Conservation (phyloP, 2,113 vertebrate genomes). For the Ictalurus furcatus region DNA sequence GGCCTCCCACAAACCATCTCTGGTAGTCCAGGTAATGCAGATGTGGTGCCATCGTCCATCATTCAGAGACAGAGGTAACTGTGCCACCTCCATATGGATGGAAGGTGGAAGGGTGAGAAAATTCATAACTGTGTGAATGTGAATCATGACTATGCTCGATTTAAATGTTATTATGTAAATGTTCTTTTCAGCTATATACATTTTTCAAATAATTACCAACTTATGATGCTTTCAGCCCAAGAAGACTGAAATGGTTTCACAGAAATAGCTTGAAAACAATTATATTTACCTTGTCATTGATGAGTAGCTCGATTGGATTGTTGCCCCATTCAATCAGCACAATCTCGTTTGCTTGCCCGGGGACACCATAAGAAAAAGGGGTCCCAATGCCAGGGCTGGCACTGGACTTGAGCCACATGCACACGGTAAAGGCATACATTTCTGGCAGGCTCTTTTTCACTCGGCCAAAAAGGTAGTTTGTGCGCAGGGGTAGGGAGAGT, state of each 20-base stretch:
- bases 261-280: neutral
- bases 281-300: conserved; percentile 93
- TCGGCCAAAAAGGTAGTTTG: conserved; percentile 91
- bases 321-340: conserved; percentile 98
- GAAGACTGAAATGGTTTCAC: neutral
- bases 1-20: conserved; percentile 95
- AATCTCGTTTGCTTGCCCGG: conserved; percentile 95
- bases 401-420: conserved; percentile 94
- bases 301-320: conserved; percentile 93
- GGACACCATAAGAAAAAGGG: conserved; percentile 93
- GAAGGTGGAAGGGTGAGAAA: neutral
- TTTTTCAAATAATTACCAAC: neutral
- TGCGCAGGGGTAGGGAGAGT: conserved; percentile 82
- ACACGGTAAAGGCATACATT: conserved; percentile 94
- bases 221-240: neutral
- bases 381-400: conserved; percentile 92
- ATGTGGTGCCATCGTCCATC: conserved; percentile 96
- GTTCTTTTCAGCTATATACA: neutral
- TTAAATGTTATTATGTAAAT: conserved; percentile 1
- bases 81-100: conserved; percentile 78
- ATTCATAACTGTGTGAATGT: neutral
- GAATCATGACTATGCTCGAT: neutral
- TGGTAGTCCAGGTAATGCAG: conserved; percentile 92
- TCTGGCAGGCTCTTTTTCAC: conserved; percentile 95
- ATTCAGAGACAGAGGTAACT: conserved; percentile 88